Percentiles rank a stretch among this genome's conserved stretches.
phyloP scores from a whole-genome alignment of 2,113 vertebrate species.

The Chiloscyllium plagiosum region DNA sequence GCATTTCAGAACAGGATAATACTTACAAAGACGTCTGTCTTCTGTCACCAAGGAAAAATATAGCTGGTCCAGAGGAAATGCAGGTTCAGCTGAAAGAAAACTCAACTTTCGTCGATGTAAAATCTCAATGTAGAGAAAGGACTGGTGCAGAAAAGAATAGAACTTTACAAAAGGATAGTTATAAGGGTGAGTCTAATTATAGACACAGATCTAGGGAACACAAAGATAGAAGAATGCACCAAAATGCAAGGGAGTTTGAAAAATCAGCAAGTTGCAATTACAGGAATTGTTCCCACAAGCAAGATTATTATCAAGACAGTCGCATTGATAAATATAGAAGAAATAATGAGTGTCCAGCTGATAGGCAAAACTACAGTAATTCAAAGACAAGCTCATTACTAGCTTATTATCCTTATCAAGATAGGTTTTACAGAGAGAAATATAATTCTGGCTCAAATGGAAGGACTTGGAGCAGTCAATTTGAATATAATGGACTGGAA shows the following conservation, averaged over 20 bases:
- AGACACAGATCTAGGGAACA: slow-evolving; percentile 52
- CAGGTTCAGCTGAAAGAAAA: background rate
- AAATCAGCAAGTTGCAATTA: slow-evolving; percentile 43
- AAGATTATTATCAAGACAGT: slow-evolving; percentile 45
- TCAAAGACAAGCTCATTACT: slow-evolving; percentile 43
- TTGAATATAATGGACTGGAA: slow-evolving; percentile 38
- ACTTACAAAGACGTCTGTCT: background rate
- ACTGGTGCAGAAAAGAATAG: slow-evolving; percentile 53
- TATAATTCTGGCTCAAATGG: rapidly evolving
- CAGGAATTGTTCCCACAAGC: slow-evolving; percentile 47
- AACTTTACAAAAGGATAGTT: slow-evolving; percentile 55
- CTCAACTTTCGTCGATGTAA: background rate
- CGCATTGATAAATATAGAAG: slow-evolving; percentile 47
- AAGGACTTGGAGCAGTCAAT: slow-evolving; percentile 8
- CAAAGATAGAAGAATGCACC: slow-evolving; percentile 50
- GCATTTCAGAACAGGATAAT: background rate
- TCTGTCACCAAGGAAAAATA: background rate
- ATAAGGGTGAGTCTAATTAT: slow-evolving; percentile 53
- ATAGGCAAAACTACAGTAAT: slow-evolving; percentile 45
- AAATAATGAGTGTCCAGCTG: slow-evolving; percentile 42
- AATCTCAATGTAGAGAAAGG: slow-evolving; percentile 55
- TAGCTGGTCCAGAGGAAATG: background rate
- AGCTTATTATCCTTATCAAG: slow-evolving; percentile 41
- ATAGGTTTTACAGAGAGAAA: slow-evolving; percentile 44
- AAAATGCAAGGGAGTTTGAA: slow-evolving; percentile 48